Evolutionary conservation across 92 coral and sea anemone species (phyloP), one percentile per base, ranked within the genome.

Genomic region (Diadumene lineata): DNA sequence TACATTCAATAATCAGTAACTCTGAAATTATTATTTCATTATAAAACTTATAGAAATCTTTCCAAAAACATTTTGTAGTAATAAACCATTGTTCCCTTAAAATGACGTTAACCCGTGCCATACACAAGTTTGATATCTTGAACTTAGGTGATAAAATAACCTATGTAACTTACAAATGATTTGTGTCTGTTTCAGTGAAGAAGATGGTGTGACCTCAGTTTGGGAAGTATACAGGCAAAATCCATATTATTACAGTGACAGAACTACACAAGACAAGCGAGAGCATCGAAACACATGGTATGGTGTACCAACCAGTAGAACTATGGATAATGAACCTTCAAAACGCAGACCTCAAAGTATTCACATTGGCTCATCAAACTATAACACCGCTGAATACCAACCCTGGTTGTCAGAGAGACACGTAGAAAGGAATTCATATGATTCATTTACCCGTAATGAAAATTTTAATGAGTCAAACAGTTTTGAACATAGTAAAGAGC

Each of bases 281-380:
- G 76, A 38, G 19, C 78, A 88, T 8, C 88, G 88, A 9, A 80
- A 76, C 17, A 86, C 81, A 43, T 86, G 91, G 91, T 79, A 76
- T 73, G 91, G 86, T 27, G 60, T 84, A 16, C 74, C 87, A 18
- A 76, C 21, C 65, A 72, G 80, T 38, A 53, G n/a, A 13, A 21
- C n/a, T n/a, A n/a, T n/a, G n/a, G n/a, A 23, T 53, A 62, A 25
- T 29, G 62, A 75, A 64, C 74, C 34, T 60, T 60, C 55, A 38
- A 77, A 73, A 64, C 79, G 77, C 29, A 76, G 88, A 67, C 92
- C 97, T 0, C 71, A 66, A 43, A 91, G 90, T 69, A 87, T 91
- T 28, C 97, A 91, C 50, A 92, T 81, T 75, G 69, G 78, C 16
- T 16, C 73, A 58, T 28, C 74, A 69, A 66, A 69, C 50, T 29